phyloP scores from a whole-genome alignment of 2,113 vertebrate genomes.

The Podarcis raffonei region DNA sequence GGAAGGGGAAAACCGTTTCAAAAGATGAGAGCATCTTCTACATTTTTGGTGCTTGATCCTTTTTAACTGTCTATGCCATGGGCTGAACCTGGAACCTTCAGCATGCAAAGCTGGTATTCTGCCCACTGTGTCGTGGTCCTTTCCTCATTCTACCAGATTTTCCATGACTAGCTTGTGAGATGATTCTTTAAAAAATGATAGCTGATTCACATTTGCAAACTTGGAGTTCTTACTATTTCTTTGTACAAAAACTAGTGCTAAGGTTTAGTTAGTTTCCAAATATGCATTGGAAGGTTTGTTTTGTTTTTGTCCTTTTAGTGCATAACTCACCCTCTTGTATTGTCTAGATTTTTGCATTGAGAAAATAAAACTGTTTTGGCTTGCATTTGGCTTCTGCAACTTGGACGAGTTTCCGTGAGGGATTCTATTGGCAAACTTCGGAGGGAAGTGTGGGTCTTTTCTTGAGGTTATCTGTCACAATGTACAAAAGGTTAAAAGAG shows the following conservation, averaged over 20 bases:
- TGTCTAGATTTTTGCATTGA: constrained; percentile 10
- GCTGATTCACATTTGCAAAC: no score
- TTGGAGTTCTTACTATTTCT: background rate
- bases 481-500: background rate
- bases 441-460: background rate
- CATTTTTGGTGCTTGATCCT: no score
- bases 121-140: no score
- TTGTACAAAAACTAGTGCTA: background rate
- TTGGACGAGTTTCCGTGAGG: constrained; percentile 2
- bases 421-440: constrained; percentile 1
- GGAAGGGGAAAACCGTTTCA: no score
- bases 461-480: constrained; percentile 16
- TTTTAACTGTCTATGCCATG: no score
- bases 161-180: no score
- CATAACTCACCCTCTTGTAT: no score
- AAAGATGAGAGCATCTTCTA: no score
- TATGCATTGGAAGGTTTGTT: background rate
- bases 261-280: background rate
- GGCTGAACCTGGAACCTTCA: no score
- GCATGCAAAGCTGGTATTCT: no score
- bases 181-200: no score
- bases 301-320: background rate
- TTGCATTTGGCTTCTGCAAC: constrained; percentile 12
- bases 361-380: constrained; percentile 17
- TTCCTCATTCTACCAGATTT: no score